Evolutionary conservation across 2,797 vertebrate genomes (phyloP), one percentile per base, ranked within the genome.

Genomic region (Tenualosa thibaudeaui): DNA sequence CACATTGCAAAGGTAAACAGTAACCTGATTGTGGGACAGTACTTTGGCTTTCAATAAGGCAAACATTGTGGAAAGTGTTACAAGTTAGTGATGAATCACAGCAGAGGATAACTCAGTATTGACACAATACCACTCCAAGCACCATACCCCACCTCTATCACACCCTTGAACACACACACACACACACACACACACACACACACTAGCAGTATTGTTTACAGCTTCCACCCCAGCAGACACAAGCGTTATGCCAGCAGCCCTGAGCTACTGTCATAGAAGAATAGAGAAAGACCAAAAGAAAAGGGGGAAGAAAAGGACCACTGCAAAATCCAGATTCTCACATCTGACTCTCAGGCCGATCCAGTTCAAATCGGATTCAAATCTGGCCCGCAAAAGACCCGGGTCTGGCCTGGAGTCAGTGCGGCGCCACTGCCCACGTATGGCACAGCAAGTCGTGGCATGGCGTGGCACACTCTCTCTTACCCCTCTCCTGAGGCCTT

Each of bases 401-500:
- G 17, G 71, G 46, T 78, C 37, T 43, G 40, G 19, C 37, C 40
- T 8, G 12, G 26, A 68, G 62, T 68, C 24, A 75, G 65, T 51
- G 50, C 50, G 8, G 50, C 8, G 50, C 50, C 50, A 51, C 50
- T 51, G 54, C n/a, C 22, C 58, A 24, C n/a, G 7, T 22, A 5
- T 19, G 19, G 53, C 56, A n/a, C 19, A 17, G 17, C 17, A 58
- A 5, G 19, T 17, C 58, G 24, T 37, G 26, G n/a, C 37, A 37
- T 90, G 13, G 13, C 56, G 1, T 8, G 58, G 58, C 58, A 24
- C n/a, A 53, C 83, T 96, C 98, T 99, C 82, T 96, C 98, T 99
- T 98, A 99, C 98, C 97, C 96, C 96, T 98, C 96, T 97, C 94
- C 94, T 99, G 89, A 98, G 95, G 91, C 95, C 96, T 94, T 94